A percentile compares a stretch with the other conserved stretches of the same genome.
These are phyloP conservation scores for Takifugu bimaculatus DNA, from an alignment of 2,113 vertebrate species.

Conservation along the genomic window DNA sequence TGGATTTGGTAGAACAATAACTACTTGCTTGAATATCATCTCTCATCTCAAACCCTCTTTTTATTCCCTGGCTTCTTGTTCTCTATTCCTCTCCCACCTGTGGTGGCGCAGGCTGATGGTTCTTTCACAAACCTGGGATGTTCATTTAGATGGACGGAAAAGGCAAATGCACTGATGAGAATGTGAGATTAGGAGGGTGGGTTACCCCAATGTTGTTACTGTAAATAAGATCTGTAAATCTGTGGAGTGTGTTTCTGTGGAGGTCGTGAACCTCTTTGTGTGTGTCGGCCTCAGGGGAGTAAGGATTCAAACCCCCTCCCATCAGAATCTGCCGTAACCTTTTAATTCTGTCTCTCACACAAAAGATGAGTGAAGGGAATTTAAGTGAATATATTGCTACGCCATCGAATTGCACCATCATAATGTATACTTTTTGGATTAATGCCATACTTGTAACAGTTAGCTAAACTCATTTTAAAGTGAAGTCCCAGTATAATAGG, in stretches of 20 bases:
- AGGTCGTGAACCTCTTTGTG: slow-evolving; percentile 10
- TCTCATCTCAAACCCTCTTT: slow-evolving; percentile 18
- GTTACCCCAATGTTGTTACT: slow-evolving; percentile 34
- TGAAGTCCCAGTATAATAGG: not conserved
- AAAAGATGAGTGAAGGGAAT: not conserved
- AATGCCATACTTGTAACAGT: not conserved
- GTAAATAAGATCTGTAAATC: slow-evolving; percentile 31
- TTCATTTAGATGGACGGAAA: slow-evolving; percentile 40
- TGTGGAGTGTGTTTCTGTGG: slow-evolving; percentile 31
- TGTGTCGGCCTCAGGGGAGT: slow-evolving; percentile 21
- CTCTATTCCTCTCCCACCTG: slow-evolving; percentile 47
- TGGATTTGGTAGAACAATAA: slow-evolving; percentile 6
- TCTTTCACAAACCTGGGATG: slow-evolving; percentile 44
- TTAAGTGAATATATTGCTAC: not conserved
- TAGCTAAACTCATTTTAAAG: not conserved
- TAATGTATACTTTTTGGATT: not conserved
- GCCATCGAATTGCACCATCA: too few species aligned
- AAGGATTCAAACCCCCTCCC: slow-evolving; percentile 6
- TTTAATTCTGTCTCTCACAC: slow-evolving; percentile 19
- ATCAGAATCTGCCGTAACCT: slow-evolving; percentile 25
- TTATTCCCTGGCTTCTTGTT: slow-evolving; percentile 2
- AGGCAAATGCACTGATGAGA: slow-evolving; percentile 35
- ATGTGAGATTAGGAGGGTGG: slow-evolving; percentile 7
- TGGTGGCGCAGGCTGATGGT: slow-evolving; percentile 34
- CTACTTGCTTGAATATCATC: slow-evolving; percentile 18